phyloP scores from a whole-genome alignment of 2,113 vertebrate genomes.

The Paralichthys olivaceus region DNA sequence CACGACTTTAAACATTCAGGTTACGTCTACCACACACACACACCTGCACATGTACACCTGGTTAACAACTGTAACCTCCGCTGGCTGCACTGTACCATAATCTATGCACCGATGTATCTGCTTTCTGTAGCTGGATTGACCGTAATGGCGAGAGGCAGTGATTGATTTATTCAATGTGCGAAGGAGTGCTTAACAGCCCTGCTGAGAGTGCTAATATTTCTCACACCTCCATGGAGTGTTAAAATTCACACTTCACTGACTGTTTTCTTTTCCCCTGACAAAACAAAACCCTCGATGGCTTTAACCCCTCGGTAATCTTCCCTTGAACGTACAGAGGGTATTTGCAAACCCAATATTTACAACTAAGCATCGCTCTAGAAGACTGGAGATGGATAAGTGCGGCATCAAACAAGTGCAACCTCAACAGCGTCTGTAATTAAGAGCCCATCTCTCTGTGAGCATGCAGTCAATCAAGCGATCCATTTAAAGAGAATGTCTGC shows the following conservation, averaged over 20 bases:
- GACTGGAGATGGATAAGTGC: background rate
- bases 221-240: conserved; percentile 66
- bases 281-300: background rate
- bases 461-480: too few species aligned
- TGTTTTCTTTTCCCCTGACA: background rate
- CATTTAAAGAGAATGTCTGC: too few species aligned
- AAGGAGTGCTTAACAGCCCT: conserved; percentile 56
- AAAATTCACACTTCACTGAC: conserved; percentile 67
- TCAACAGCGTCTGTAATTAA: background rate
- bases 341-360: conserved; percentile 9
- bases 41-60: conserved; percentile 1
- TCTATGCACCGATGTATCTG: background rate
- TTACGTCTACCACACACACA: background rate
- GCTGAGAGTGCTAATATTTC: conserved; percentile 65
- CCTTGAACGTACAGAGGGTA: background rate
- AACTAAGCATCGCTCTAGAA: background rate
- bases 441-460: too few species aligned
- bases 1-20: background rate
- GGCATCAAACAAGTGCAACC: background rate
- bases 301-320: background rate
- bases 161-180: conserved; percentile 64
- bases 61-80: conserved; percentile 22
- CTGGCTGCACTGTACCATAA: background rate
- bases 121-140: background rate
- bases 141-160: conserved; percentile 15